Evolutionary conservation across 2,888 invertebrate genomes (phyloP), one percentile per base, ranked within the genome.

Genomic region (Sicus ferrugineus): DNA sequence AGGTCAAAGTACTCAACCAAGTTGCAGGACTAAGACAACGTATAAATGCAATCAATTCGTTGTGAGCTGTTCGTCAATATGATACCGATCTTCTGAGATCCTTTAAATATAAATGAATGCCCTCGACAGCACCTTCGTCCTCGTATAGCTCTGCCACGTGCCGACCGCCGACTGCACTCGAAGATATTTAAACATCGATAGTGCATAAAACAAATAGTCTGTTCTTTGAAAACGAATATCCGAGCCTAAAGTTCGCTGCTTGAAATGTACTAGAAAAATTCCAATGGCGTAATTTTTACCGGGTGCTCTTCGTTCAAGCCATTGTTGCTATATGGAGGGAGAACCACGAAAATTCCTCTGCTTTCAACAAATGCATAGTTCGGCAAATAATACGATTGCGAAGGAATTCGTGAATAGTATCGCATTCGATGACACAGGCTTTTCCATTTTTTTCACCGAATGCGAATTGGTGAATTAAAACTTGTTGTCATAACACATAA

Each of bases 1-100:
- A 30, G 21, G 28, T 50, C 9, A 64, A 48, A 50, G 64, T 64
- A 9, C 48, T 26, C 48, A 64, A 52, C 50, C 50, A 52, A 14
- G 75, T 74, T 59, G 79, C 78, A 31, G 77, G 74, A 50, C 78
- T 78, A 61, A 79, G 62, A 73, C 73, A 76, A 70, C 79, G 71
- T 16, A 80, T 76, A 42, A 66, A 68, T 2, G 77, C 77, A 63
- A 78, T 58, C 11, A 80, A 68, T 7, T 80, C 79, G 59, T 70
- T 75, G 1, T 74, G 67, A 42, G 75, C 73, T 63, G 72, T 67
- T 23, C 73, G 61, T 77, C 79, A 75, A 70, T 74, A 73, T 68
- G 73, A 69, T 64, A 73, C 34, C 52, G 68, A 68, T 69, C 75
- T 78, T 70, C 77, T 68, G 23, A 78, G 28, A 58, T 76, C 77